Evolutionary conservation across 2,113 vertebrate genomes (phyloP).

Genomic region (Seriola rivoliana): DNA sequence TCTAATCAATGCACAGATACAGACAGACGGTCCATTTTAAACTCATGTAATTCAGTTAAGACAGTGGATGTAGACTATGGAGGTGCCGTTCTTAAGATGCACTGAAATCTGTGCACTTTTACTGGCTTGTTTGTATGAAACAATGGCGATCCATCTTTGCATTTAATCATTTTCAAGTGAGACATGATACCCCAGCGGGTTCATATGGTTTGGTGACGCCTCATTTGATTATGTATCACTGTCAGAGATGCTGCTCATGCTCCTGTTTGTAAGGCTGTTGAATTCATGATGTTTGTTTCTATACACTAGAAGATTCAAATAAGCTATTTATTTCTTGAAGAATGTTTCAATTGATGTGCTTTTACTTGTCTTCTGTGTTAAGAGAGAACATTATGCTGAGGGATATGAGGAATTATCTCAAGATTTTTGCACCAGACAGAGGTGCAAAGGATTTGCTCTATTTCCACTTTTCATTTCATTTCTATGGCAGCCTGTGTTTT

Average conservation of each 20-base stretch:
- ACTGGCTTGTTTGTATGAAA: neutral
- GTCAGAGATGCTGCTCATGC: conserved; percentile 42
- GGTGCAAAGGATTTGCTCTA: neutral
- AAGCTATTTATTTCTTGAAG: neutral
- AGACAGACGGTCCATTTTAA: conserved; percentile 19
- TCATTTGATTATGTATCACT: conserved; percentile 54
- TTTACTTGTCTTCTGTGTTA: neutral
- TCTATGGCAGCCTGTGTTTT: conserved; percentile 7
- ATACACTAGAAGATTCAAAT: conserved; percentile 7
- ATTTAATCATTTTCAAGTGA: conserved; percentile 45
- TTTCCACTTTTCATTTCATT: neutral
- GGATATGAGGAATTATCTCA: neutral
- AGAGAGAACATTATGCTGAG: neutral
- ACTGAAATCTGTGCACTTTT: neutral
- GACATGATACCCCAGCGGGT: conserved; percentile 48
- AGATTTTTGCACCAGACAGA: conserved; percentile 2
- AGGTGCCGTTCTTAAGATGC: neutral
- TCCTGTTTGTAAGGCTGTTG: neutral
- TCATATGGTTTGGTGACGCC: conserved; percentile 47
- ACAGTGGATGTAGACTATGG: neutral
- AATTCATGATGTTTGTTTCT: conserved; percentile 13
- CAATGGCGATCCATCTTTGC: neutral
- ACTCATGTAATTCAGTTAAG: conserved; percentile 21
- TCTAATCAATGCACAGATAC: conserved; percentile 17
- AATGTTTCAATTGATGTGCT: neutral